A percentile compares a stretch with the other conserved stretches of the same genome.
phyloP scores from a whole-genome alignment of 2,888 invertebrate genomes.

The Fragum fragum region DNA sequence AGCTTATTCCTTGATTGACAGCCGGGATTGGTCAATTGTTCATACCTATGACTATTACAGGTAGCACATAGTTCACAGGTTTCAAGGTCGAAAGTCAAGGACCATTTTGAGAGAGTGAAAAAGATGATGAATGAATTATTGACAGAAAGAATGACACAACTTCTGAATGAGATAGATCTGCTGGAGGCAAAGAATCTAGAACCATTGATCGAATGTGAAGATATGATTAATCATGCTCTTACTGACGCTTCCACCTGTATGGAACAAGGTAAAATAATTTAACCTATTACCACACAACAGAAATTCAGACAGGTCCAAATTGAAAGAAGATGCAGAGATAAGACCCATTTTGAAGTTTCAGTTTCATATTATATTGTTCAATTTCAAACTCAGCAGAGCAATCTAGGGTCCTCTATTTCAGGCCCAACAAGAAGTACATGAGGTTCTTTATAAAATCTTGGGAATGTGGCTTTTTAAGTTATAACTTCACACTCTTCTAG shows the following conservation, averaged over 20 bases:
- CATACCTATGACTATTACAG: conserved; percentile 68
- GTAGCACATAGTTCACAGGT: conserved; percentile 75
- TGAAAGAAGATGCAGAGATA: too few relatives aligned
- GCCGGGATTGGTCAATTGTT: too few relatives aligned
- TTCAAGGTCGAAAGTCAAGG: conserved; percentile 72
- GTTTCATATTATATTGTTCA: neutral
- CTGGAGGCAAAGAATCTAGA: conserved; percentile 75
- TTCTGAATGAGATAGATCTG: conserved; percentile 76
- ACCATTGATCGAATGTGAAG: conserved; percentile 81
- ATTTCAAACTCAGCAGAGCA: too few relatives aligned
- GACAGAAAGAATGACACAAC: conserved; percentile 69
- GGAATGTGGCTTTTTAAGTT: too few relatives aligned
- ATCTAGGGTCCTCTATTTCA: too few relatives aligned
- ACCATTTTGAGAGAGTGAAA: conserved; percentile 78
- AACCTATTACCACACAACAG: too few relatives aligned
- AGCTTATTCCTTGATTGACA: too few relatives aligned
- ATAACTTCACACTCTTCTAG: too few relatives aligned
- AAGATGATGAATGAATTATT: conserved; percentile 72
- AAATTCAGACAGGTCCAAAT: too few relatives aligned
- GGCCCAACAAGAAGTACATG: too few relatives aligned
- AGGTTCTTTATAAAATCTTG: too few relatives aligned
- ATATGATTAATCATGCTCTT: conserved; percentile 78
- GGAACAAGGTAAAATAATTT: conserved; percentile 78
- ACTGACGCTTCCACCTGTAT: conserved; percentile 76
- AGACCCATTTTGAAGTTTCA: too few relatives aligned